phyloP scores from a whole-genome alignment of 1,140 invertebrate genomes.

The Drosophila sp. region DNA sequence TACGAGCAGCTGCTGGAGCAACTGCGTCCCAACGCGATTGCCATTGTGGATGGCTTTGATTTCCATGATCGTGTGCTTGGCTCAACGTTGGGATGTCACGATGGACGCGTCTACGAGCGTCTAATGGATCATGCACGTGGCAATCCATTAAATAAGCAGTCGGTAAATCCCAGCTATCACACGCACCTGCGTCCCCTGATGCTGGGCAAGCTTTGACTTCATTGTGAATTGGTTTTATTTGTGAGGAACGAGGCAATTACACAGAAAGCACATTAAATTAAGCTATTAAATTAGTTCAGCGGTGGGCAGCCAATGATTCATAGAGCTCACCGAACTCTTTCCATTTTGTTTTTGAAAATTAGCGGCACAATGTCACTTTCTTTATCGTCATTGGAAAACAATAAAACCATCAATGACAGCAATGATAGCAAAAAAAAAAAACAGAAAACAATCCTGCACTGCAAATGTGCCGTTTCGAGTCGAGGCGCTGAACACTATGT shows the following conservation, averaged over 20 bases:
- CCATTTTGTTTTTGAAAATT: too few species aligned
- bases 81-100: constrained; percentile 94
- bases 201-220: constrained; percentile 86
- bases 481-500: too few species aligned
- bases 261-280: constrained; percentile 43
- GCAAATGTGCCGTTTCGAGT: too few species aligned
- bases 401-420: too few species aligned
- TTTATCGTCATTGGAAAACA: too few species aligned
- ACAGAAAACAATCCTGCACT: too few species aligned
- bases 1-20: constrained; percentile 88
- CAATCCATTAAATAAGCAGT: constrained; percentile 93
- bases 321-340: too few species aligned
- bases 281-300: constrained; percentile 52
- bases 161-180: constrained; percentile 91
- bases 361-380: too few species aligned
- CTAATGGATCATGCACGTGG: constrained; percentile 93
- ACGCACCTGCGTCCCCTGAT: constrained; percentile 91
- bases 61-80: constrained; percentile 91
- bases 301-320: too few species aligned
- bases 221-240: constrained; percentile 37
- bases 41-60: constrained; percentile 96
- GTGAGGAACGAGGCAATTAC: constrained; percentile 20
- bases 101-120: constrained; percentile 96
- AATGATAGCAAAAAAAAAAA: too few species aligned
- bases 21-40: constrained; percentile 94